Percentiles rank a stretch among this genome's conserved stretches.
Evolutionary conservation across 2,113 vertebrate species (phyloP).

Genomic region (Takifugu bimaculatus): DNA sequence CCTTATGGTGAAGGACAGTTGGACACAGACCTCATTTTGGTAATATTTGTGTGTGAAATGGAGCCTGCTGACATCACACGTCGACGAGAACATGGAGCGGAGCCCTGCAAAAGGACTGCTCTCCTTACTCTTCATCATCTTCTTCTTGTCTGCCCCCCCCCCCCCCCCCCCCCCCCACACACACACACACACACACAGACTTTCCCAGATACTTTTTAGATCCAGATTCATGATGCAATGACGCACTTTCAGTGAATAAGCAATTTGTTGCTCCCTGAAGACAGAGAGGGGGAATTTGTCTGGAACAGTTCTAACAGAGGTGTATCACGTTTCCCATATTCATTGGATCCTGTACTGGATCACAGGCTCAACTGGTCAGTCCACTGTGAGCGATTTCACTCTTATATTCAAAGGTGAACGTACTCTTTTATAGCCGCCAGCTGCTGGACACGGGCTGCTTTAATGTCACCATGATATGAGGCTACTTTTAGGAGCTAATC

Average conservation of each 20-base stretch:
- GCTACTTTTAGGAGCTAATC: slow-evolving; percentile 30
- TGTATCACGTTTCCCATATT: not conserved
- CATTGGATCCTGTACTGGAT: not conserved
- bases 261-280: slow-evolving; percentile 42
- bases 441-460: slow-evolving; percentile 2
- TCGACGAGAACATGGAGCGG: no score
- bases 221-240: slow-evolving; percentile 19
- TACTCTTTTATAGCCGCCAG: not conserved
- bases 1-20: no score
- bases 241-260: slow-evolving; percentile 25
- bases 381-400: slow-evolving; percentile 4
- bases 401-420: slow-evolving; percentile 1
- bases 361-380: not conserved
- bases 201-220: slow-evolving; percentile 44
- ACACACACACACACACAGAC: not conserved
- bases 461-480: slow-evolving; percentile 1
- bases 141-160: not conserved
- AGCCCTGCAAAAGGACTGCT: no score
- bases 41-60: not conserved
- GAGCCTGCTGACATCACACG: not conserved
- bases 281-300: slow-evolving; percentile 24
- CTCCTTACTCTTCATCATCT: not conserved
- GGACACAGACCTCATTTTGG: not conserved
- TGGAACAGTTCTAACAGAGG: slow-evolving; percentile 5
- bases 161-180: not conserved